Evolutionary conservation across 2,888 invertebrate genomes (phyloP).

Genomic region (Aradus depressus): DNA sequence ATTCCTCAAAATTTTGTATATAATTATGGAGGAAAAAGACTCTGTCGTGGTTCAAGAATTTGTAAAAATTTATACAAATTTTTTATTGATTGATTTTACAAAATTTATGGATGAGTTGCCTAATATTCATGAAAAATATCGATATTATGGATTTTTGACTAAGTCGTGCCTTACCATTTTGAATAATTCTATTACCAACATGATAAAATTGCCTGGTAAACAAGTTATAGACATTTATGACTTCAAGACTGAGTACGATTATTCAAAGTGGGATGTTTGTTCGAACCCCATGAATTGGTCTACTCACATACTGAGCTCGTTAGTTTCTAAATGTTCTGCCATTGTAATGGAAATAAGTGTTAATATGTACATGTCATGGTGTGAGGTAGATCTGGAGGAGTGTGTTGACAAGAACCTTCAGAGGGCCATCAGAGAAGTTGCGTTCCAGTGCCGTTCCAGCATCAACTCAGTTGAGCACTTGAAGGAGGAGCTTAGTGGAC

Average conservation of each 20-base stretch:
- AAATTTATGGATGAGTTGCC: constrained; percentile 11
- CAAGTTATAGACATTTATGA: constrained; percentile 17
- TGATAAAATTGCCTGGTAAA: background rate
- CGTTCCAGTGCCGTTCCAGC: constrained; percentile 19
- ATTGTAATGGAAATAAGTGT: constrained; percentile 21
- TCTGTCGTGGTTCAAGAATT: constrained; percentile 16
- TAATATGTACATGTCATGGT: constrained; percentile 25
- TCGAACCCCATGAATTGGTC: constrained; percentile 19
- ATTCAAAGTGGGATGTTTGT: constrained; percentile 15
- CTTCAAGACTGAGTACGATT: constrained; percentile 19
- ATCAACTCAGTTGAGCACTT: constrained; percentile 12
- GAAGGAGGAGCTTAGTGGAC: constrained; percentile 14
- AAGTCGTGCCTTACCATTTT: constrained; percentile 21
- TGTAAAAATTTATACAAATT: constrained; percentile 20
- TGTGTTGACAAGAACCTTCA: constrained; percentile 21
- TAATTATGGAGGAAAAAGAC: constrained; percentile 3
- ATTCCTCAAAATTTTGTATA: constrained; percentile 19
- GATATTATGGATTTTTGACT: constrained; percentile 20
- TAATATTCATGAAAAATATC: constrained; percentile 11
- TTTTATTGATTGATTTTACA: constrained; percentile 17
- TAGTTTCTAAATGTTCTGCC: constrained; percentile 19
- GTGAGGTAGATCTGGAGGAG: constrained; percentile 23
- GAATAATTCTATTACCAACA: constrained; percentile 15
- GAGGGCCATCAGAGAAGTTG: constrained; percentile 22
- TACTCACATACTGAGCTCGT: constrained; percentile 16